Percentiles rank a stretch among this genome's conserved stretches.
These are phyloP conservation scores for Brachionus paranguensis DNA, from an alignment of 1,140 invertebrate species.

Conservation along the genomic window DNA sequence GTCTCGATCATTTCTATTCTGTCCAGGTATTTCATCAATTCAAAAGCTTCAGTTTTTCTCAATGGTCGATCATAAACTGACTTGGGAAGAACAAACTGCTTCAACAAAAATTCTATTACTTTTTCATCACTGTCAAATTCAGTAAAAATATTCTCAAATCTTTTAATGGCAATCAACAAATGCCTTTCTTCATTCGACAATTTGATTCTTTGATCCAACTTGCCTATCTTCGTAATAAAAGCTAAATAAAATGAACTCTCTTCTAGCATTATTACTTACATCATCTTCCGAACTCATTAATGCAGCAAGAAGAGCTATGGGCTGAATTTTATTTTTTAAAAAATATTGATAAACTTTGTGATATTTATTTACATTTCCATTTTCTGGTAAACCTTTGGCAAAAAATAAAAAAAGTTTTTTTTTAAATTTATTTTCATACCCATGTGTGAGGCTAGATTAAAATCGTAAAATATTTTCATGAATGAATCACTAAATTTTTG, in stretches of 20 bases:
- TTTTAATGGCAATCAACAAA: neutral
- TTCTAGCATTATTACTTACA: neutral
- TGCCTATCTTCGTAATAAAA: neutral
- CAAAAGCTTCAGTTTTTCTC: neutral
- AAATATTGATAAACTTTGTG: neutral
- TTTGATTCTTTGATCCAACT: neutral
- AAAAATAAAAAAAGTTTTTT: too few species aligned
- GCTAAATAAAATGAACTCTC: neutral
- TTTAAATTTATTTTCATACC: neutral
- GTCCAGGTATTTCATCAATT: slow-evolving; percentile 19
- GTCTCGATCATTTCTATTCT: neutral
- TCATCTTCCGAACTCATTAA: neutral
- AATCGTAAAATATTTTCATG: slow-evolving; percentile 25
- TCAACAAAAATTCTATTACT: neutral
- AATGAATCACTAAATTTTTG: slow-evolving; percentile 31
- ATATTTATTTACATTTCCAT: slow-evolving; percentile 29
- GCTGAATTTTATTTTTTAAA: slow-evolving; percentile 1
- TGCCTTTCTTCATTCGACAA: slow-evolving; percentile 36
- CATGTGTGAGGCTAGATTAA: neutral
- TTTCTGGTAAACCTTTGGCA: slow-evolving; percentile 16
- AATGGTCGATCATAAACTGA: neutral
- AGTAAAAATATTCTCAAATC: neutral
- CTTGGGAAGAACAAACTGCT: neutral
- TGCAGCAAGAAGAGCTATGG: neutral
- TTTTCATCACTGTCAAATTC: neutral